Percentiles rank a stretch among this genome's conserved stretches.
phyloP scores from a whole-genome alignment of 2,797 vertebrate genomes.

The Synanceia verrucosa region DNA sequence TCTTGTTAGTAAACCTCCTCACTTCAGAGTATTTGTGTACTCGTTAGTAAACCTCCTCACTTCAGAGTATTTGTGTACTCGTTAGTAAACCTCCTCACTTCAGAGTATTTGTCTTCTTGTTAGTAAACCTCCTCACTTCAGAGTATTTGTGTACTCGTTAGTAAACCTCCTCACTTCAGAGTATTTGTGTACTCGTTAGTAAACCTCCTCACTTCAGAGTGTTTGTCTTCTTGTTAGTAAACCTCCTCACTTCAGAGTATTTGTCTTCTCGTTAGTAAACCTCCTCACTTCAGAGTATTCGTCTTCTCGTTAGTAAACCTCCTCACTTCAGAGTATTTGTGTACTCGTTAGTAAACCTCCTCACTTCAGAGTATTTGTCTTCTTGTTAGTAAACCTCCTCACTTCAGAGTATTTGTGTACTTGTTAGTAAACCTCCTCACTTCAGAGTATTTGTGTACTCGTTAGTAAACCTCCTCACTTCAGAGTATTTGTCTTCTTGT shows the following conservation, averaged over 20 bases:
- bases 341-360: fast-evolving
- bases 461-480: neutral
- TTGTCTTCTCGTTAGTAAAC: fast-evolving
- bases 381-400: neutral
- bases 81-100: neutral
- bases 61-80: neutral
- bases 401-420: neutral
- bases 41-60: fast-evolving
- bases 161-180: neutral
- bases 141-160: neutral
- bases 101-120: neutral
- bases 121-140: neutral
- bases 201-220: neutral
- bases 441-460: neutral
- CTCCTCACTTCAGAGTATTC: neutral
- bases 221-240: neutral
- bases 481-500: neutral
- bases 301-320: neutral
- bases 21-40: neutral
- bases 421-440: fast-evolving
- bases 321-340: neutral
- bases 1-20: neutral
- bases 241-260: neutral
- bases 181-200: fast-evolving
- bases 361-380: neutral